A percentile compares a stretch with the other conserved stretches of the same genome.
phyloP scores from a whole-genome alignment of 1,140 invertebrate genomes.

The Euborellia annulipes region DNA sequence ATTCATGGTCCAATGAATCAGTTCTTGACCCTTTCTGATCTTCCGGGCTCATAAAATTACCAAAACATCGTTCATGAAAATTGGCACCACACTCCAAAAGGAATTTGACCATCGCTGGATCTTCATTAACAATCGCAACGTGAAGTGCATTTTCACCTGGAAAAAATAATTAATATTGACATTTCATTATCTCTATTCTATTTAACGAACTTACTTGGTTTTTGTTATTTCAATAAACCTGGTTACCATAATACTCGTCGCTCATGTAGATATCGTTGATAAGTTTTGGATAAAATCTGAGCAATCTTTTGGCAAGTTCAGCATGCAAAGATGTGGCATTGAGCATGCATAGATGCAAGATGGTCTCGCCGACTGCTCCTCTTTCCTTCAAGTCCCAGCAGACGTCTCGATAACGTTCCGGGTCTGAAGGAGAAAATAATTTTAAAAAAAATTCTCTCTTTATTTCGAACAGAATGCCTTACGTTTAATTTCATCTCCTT shows the following conservation, averaged over 20 bases:
- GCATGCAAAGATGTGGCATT: slow-evolving; percentile 81
- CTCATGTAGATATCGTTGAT: slow-evolving; percentile 91
- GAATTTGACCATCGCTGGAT: slow-evolving; percentile 93
- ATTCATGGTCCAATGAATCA: slow-evolving; percentile 84
- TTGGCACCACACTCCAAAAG: slow-evolving; percentile 82
- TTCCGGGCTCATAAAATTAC: slow-evolving; percentile 93
- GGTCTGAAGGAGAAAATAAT: slow-evolving; percentile 33
- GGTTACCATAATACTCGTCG: slow-evolving; percentile 90
- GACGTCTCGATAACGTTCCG: slow-evolving; percentile 57
- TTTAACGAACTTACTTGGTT: no score
- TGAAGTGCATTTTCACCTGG: slow-evolving; percentile 86
- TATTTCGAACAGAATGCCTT: no score
- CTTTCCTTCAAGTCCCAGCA: slow-evolving; percentile 88
- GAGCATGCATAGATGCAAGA: slow-evolving; percentile 83
- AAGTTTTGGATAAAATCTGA: slow-evolving; percentile 84
- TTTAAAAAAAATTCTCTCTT: no score
- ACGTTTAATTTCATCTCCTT: slow-evolving; percentile 3
- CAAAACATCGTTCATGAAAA: slow-evolving; percentile 77
- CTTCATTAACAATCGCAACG: slow-evolving; percentile 96
- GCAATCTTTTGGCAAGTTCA: slow-evolving; percentile 79
- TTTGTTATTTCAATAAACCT: no score
- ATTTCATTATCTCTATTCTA: no score
- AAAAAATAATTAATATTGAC: no score
- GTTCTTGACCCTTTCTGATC: slow-evolving; percentile 84
- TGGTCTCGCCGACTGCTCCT: slow-evolving; percentile 90